These are phyloP conservation scores for Tridacna gigas DNA, from an alignment of 2,888 invertebrate genomes.

Conservation along the genomic window DNA sequence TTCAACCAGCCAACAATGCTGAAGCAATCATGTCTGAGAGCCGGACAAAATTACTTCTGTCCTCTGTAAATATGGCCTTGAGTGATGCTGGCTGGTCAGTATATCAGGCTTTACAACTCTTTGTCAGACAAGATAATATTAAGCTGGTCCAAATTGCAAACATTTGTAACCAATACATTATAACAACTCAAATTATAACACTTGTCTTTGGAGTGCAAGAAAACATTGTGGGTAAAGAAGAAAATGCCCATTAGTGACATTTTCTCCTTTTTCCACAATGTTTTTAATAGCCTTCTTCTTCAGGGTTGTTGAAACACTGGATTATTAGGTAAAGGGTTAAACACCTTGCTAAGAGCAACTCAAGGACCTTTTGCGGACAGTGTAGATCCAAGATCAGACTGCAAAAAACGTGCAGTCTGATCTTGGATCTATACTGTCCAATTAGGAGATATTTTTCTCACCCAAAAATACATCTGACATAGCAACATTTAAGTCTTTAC, in stretches of 20 bases:
- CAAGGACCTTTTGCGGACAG: too few species aligned
- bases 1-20: conserved; percentile 88
- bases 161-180: not conserved
- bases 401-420: too few species aligned
- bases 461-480: too few species aligned
- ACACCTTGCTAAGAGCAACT: too few species aligned
- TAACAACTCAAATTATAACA: not conserved
- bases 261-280: not conserved
- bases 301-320: too few species aligned
- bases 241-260: not conserved
- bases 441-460: too few species aligned
- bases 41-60: conserved; percentile 91
- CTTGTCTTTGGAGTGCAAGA: too few species aligned
- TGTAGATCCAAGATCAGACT: too few species aligned
- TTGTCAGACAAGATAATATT: not conserved
- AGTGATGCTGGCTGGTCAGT: conserved; percentile 91
- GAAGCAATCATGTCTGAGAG: conserved; percentile 84
- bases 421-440: too few species aligned
- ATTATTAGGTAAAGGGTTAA: too few species aligned
- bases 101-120: not conserved
- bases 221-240: not conserved
- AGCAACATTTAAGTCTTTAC: too few species aligned
- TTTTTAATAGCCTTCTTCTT: not conserved
- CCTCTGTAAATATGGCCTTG: conserved; percentile 92
- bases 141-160: too few species aligned